A percentile compares a stretch with the other conserved stretches of the same genome.
Evolutionary conservation across 2,888 invertebrate species (phyloP).

Genomic region (Linnaemya tessellans): DNA sequence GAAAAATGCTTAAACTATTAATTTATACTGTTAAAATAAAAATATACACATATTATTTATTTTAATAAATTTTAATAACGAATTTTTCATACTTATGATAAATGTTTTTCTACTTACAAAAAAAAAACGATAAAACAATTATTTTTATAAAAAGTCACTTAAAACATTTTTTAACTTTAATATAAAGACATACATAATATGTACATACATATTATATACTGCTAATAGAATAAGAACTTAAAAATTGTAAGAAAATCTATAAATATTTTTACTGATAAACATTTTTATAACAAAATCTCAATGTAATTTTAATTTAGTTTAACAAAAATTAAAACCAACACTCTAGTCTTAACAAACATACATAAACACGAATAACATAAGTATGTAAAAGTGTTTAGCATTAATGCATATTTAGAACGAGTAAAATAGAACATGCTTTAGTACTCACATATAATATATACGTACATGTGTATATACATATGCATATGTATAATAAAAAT

Average conservation of each 20-base stretch:
- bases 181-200: neutral
- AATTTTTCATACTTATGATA: slow-evolving; percentile 74
- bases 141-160: slow-evolving; percentile 70
- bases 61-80: slow-evolving; percentile 73
- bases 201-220: slow-evolving; percentile 23
- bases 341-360: slow-evolving; percentile 8
- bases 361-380: neutral
- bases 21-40: slow-evolving; percentile 61
- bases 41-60: slow-evolving; percentile 69
- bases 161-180: slow-evolving; percentile 61
- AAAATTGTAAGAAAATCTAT: slow-evolving; percentile 30
- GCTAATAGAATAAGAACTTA: slow-evolving; percentile 30
- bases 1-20: slow-evolving; percentile 67
- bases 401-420: neutral
- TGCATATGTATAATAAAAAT: neutral
- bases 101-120: slow-evolving; percentile 74
- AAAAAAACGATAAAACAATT: slow-evolving; percentile 64
- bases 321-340: neutral
- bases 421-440: slow-evolving; percentile 4
- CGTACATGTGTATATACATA: neutral
- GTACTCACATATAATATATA: neutral
- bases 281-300: slow-evolving; percentile 61
- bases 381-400: slow-evolving; percentile 18
- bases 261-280: slow-evolving; percentile 58
- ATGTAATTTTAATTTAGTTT: slow-evolving; percentile 67